Base-by-base conservation (phyloP, 2,797 vertebrate genomes). In the Otolemur crassicaudatus region DNA sequence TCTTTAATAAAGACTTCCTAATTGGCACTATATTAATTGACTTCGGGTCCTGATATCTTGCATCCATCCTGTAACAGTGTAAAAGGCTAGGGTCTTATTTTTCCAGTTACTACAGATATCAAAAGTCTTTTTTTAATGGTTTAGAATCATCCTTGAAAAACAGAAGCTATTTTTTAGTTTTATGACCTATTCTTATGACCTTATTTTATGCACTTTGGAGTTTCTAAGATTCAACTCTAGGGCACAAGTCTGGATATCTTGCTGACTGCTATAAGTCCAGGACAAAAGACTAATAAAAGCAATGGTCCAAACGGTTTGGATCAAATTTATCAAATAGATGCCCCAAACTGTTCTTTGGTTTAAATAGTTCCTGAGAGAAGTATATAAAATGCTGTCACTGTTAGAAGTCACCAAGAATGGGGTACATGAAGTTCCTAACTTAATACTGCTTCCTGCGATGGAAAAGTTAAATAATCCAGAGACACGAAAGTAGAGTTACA, bases 51-150 rank as follows among this genome's bases (percentile, higher is more conserved):
- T 4, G 40, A 40, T 40, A 40, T 40, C 40, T 40, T 40, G 40
- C 40, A 5, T 40, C 40, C 40, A 40, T 40, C 40, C 40, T 40
- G 40, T 40, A 40, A 40, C 40, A 40, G 40, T 27, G 2, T 65
- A 95, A 91, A 90, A 79, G 56, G 19, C 27, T 49, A 81, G 7
- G 9, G 19, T 69, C 7, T 93, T 85, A 58, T 70, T 95, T 94
- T 93, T 31, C 20, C 40, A 72, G 14, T n/a, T 37, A 61, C 5
- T 60, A 25, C 31, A 75, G 17, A 87, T 65, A 87, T 3, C 2
- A 1, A 31, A 76, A 88, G 25, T 56, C 27, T 2, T n/a, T 92
- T 13, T 43, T 53, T 58, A 0, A 4, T 58, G 23, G 8, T 81
- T 92, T 22, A 70, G 46, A 94, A 60, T 43, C 49, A 80, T 53